Base-by-base conservation (phyloP, 1,140 invertebrate species). In the Pseudomyrmex sp. region DNA sequence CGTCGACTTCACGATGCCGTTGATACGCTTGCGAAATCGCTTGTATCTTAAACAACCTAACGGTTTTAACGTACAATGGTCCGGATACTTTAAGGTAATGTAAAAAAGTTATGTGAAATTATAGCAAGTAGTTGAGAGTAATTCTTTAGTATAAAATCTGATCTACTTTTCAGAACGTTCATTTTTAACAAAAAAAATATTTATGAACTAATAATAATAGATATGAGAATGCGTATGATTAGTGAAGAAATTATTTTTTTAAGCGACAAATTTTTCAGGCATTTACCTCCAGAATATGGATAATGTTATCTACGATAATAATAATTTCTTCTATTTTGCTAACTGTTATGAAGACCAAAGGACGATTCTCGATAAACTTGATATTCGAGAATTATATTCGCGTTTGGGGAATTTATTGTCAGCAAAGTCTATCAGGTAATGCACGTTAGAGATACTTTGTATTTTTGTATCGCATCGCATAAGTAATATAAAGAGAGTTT, bases 1-100 rank as follows among this genome's bases (percentile, higher is more conserved):
- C 0, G 82, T 93, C 8, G 92, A 93, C 10, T 93, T 93, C 35
- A 87, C 90, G 0, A 50, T 90, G 44, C 91, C 93, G 0, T 52
- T 93, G 15, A 62, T 91, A 4, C 10, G 89, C 0, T 84, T 92
- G 2, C 74, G 59, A 5, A 69, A 73, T 20, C 82, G 74, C 2
- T 69, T 93, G 12, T 93, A 88, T n/a, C 85, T 93, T 15, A 88
- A 80, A 18, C 63, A 85, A 18, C 85, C 85, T 0, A 50, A 65
- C 20, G 48, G 35, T 12, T 9, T 66, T 0, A 23, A n/a, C 0
- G 83, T 92, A 3, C 73, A 90, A 3, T 93, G 91, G 92, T 80
- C 87, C 5, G 74, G 85, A 8, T 91, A 92, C 52, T 88, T 91
- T 8, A 84, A 87, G 88, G 92, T 93, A 76, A 7, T 35, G 0